Evolutionary conservation across 2,888 invertebrate genomes (phyloP).

Genomic region (Erpobdella octoculata): DNA sequence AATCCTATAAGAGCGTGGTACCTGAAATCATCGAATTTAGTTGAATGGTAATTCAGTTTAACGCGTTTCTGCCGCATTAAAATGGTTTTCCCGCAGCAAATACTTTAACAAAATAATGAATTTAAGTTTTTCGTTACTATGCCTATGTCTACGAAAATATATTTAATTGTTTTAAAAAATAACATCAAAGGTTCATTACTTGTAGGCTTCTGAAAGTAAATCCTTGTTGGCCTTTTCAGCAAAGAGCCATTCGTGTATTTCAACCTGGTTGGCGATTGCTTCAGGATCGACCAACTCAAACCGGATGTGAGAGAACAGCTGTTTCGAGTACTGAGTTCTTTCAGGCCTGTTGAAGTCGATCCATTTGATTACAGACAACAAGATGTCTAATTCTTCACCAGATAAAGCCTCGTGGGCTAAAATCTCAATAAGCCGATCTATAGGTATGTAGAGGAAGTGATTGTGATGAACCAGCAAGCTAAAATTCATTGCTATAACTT

Average conservation of each 20-base stretch:
- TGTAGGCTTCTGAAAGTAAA: slow-evolving; percentile 32
- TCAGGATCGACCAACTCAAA: slow-evolving; percentile 32
- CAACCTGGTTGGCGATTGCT: slow-evolving; percentile 32
- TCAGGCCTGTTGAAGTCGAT: slow-evolving; percentile 30
- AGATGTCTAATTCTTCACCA: slow-evolving; percentile 31
- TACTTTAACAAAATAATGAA: background rate
- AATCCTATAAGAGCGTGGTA: slow-evolving; percentile 10
- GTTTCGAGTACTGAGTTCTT: slow-evolving; percentile 20
- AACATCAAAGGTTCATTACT: slow-evolving; percentile 13
- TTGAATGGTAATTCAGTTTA: background rate
- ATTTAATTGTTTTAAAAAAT: background rate
- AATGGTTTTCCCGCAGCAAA: background rate
- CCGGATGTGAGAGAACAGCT: slow-evolving; percentile 30
- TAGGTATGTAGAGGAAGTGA: slow-evolving; percentile 30
- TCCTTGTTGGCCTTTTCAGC: slow-evolving; percentile 23
- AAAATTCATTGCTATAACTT: slow-evolving; percentile 23
- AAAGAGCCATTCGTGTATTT: slow-evolving; percentile 34
- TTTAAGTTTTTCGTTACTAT: background rate
- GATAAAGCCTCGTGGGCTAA: slow-evolving; percentile 27
- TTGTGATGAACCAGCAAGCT: slow-evolving; percentile 16
- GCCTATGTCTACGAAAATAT: background rate
- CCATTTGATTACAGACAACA: slow-evolving; percentile 31
- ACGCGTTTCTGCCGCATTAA: background rate
- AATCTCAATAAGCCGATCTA: slow-evolving; percentile 25
- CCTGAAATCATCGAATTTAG: background rate